A percentile compares a stretch with the other conserved stretches of the same genome.
Evolutionary conservation across 1,140 invertebrate genomes (phyloP).

Genomic region (Aphelinus certus): DNA sequence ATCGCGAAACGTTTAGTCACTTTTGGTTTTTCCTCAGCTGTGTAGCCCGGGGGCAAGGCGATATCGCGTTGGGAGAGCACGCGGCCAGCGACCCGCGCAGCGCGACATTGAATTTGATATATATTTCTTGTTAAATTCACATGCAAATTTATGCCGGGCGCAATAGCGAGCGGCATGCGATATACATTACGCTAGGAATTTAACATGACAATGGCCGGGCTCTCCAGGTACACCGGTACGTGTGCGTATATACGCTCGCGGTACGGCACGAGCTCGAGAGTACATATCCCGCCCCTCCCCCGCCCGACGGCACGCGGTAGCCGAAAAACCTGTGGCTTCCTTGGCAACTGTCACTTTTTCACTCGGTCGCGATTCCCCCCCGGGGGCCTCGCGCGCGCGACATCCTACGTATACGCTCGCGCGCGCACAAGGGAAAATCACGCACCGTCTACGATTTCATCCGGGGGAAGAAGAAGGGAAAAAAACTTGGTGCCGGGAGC

Average conservation of each 20-base stretch:
- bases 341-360: neutral
- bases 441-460: too few species aligned
- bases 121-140: neutral
- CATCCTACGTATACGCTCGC: too few species aligned
- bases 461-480: neutral
- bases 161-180: neutral
- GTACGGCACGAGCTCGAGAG: neutral
- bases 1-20: too few species aligned
- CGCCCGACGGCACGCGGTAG: neutral
- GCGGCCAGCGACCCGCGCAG: neutral
- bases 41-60: too few species aligned
- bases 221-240: neutral
- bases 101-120: slow-evolving; percentile 11
- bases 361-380: neutral
- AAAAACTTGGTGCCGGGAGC: neutral
- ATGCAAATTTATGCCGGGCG: slow-evolving; percentile 27
- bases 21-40: too few species aligned
- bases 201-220: slow-evolving; percentile 17
- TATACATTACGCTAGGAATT: slow-evolving; percentile 13
- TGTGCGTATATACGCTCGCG: neutral
- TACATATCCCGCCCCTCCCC: neutral
- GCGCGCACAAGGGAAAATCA: neutral
- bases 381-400: too few species aligned
- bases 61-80: too few species aligned
- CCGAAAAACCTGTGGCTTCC: neutral